Evolutionary conservation across 1,140 invertebrate species (phyloP).

Genomic region (Centruroides sculpturatus): DNA sequence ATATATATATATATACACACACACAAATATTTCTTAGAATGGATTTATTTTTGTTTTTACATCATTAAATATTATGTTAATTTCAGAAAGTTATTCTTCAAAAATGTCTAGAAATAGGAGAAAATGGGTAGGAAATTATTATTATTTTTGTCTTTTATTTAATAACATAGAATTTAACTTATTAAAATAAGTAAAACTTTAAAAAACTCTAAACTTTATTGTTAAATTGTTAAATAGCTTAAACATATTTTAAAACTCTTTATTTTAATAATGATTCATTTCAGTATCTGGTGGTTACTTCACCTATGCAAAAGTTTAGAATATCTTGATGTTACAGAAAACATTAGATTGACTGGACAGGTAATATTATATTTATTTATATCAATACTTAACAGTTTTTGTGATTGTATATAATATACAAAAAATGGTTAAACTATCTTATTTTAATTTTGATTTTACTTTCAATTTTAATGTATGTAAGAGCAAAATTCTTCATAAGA

Average conservation of each 20-base stretch:
- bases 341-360: slow-evolving; percentile 13
- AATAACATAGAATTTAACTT: background rate
- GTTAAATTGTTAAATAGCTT: too few species aligned
- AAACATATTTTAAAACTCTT: too few species aligned
- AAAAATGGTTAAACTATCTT: too few species aligned
- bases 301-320: slow-evolving; percentile 17
- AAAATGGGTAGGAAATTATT: slow-evolving; percentile 5
- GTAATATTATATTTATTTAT: background rate
- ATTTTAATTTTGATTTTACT: too few species aligned
- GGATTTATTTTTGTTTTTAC: too few species aligned
- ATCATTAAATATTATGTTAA: background rate
- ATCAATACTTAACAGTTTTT: too few species aligned
- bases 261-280: background rate
- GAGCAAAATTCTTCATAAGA: too few species aligned
- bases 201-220: too few species aligned
- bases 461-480: too few species aligned
- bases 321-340: slow-evolving; percentile 14
- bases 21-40: too few species aligned
- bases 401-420: too few species aligned
- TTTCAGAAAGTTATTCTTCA: slow-evolving; percentile 7
- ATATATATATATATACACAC: too few species aligned
- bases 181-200: background rate
- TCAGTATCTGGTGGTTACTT: slow-evolving; percentile 18
- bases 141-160: background rate
- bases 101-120: slow-evolving; percentile 12